Percentiles rank a stretch among this genome's conserved stretches.
phyloP scores from a whole-genome alignment of 2,797 vertebrate species.

The Muraenolepis orangiensis region DNA sequence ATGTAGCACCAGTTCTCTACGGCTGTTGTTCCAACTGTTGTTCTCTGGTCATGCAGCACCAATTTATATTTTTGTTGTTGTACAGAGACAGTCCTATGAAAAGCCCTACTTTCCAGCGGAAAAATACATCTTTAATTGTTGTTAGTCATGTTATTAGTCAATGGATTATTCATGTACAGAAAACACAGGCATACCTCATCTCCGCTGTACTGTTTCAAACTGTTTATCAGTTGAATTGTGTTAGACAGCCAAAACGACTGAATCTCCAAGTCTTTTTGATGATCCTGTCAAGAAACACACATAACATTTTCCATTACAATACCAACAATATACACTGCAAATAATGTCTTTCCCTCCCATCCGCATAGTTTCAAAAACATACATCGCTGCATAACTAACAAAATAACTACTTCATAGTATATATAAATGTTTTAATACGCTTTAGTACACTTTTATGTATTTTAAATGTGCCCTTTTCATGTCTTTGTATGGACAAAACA shows the following conservation, averaged over 20 bases:
- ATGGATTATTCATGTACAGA: no score
- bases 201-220: conserved; percentile 96
- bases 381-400: not conserved
- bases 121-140: no score
- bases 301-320: not conserved
- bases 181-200: conserved; percentile 81
- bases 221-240: conserved; percentile 88
- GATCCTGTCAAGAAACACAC: conserved; percentile 66
- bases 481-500: not conserved
- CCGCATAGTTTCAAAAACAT: not conserved
- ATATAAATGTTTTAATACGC: not conserved
- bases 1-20: no score
- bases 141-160: no score
- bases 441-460: no score
- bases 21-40: no score
- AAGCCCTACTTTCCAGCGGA: no score
- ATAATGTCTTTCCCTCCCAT: not conserved
- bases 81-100: no score
- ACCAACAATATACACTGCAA: not conserved
- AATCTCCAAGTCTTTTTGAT: conserved; percentile 86
- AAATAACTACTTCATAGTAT: not conserved
- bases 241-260: conserved; percentile 97
- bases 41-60: no score
- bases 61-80: no score
- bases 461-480: no score